Evolutionary conservation across 2,113 vertebrate species (phyloP).

Genomic region (Perca flavescens): DNA sequence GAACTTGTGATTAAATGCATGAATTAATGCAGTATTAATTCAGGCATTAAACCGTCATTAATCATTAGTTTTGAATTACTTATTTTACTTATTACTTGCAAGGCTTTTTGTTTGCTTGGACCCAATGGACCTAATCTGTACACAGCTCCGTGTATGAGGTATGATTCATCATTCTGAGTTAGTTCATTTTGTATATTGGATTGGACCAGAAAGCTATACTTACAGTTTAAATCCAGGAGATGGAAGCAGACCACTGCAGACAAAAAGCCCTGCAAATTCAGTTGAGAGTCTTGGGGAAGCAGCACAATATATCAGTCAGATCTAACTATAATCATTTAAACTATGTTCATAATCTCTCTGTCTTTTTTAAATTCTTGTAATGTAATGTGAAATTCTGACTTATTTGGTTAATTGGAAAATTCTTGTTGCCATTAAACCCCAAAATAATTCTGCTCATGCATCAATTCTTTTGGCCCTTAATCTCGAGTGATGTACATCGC

Average conservation of each 20-base stretch:
- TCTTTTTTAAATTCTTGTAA: neutral
- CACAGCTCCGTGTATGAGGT: neutral
- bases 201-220: neutral
- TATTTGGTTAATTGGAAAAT: neutral
- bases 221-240: conserved; percentile 51
- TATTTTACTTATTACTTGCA: neutral
- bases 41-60: neutral
- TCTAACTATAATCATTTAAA: neutral
- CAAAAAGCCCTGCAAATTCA: neutral
- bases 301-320: too few relatives aligned
- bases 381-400: neutral
- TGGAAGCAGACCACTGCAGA: conserved; percentile 38
- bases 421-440: neutral
- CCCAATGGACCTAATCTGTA: neutral
- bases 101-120: neutral
- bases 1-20: neutral
- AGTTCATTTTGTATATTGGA: neutral
- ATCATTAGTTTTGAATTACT: neutral
- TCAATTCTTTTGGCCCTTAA: neutral
- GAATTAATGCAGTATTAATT: neutral
- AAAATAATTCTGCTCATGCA: too few relatives aligned
- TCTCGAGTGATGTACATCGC: neutral
- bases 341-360: neutral
- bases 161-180: neutral
- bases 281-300: neutral